Base-by-base conservation (phyloP, 2,888 invertebrate species). In the Ochropleura leucogaster region DNA sequence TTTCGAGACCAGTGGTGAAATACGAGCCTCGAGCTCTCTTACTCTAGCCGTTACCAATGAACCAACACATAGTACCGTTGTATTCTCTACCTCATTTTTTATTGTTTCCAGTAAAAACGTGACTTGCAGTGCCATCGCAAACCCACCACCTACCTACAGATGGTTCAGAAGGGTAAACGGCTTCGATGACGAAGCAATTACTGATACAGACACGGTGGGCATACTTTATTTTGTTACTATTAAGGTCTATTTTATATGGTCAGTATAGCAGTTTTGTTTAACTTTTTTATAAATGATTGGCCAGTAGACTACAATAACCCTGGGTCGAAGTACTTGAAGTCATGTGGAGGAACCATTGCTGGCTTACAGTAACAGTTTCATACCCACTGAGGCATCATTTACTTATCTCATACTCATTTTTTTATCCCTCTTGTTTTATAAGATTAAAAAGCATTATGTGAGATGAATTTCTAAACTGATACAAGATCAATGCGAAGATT, bases 31-130 rank as follows among this genome's bases (percentile, higher is more conserved):
- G 30, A 3, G 30, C 30, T 1, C 30, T 1, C 30, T 30, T 30
- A 30, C 30, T 3, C 30, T 3, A 12, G 55, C n/a, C n/a, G 10
- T 53, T 18, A 9, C n/a, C n/a, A n/a, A 10, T 53, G 20, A 3
- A 6, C 30, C 16, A 57, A 3, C 14, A 30, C 0, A 30, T 1
- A 55, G 30, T 30, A 30, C 30, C 30, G 30, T 30, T 30, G 30
- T 30, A 2, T 30, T 30, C 30, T 30, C 30, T 30, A 30, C 30
- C 3, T 9, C n/a, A n/a, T n/a, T 62, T 66, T 44, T n/a, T 62
- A 20, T 18, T 12, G 10, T 70, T 92, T 92, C n/a, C 90, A 96
- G 96, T 5, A 96, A 96, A 84, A 94, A 94, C 76, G 93, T 96
- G 71, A 94, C 94, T 0, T 96, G 96, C 89, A 92, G 90, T 66